phyloP scores from a whole-genome alignment of 1,140 invertebrate species.

The Sitophilus oryzae region DNA sequence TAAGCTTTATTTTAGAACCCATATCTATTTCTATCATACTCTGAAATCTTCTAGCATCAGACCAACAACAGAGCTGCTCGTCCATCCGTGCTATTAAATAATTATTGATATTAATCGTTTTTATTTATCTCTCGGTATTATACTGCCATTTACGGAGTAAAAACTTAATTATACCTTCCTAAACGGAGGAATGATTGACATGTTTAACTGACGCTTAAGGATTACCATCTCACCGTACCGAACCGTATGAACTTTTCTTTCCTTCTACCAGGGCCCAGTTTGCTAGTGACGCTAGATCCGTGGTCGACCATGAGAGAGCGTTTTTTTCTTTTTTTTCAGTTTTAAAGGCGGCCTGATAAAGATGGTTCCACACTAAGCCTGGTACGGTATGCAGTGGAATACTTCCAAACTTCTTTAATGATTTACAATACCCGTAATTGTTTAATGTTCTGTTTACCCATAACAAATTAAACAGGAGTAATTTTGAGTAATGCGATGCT shows the following conservation, averaged over 20 bases:
- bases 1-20: no score
- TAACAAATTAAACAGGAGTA: no score
- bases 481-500: no score
- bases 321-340: no score
- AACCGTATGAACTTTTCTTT: slow-evolving; percentile 11
- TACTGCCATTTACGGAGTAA: not conserved
- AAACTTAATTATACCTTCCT: slow-evolving; percentile 10
- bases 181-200: slow-evolving; percentile 1
- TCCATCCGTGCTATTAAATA: slow-evolving; percentile 5
- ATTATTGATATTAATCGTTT: slow-evolving; percentile 4
- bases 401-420: no score
- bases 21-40: no score
- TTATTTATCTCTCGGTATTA: not conserved
- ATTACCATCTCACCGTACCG: not conserved
- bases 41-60: no score
- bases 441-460: no score
- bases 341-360: slow-evolving; percentile 11
- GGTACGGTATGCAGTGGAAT: slow-evolving; percentile 1
- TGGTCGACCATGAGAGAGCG: slow-evolving; percentile 12
- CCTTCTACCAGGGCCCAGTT: no score
- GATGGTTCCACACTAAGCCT: slow-evolving; percentile 8
- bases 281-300: no score
- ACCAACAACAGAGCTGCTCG: no score
- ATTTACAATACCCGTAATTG: no score
- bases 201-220: slow-evolving; percentile 4